phyloP scores from a whole-genome alignment of 2,113 vertebrate genomes.

The Chroicocephalus ridibundus region DNA sequence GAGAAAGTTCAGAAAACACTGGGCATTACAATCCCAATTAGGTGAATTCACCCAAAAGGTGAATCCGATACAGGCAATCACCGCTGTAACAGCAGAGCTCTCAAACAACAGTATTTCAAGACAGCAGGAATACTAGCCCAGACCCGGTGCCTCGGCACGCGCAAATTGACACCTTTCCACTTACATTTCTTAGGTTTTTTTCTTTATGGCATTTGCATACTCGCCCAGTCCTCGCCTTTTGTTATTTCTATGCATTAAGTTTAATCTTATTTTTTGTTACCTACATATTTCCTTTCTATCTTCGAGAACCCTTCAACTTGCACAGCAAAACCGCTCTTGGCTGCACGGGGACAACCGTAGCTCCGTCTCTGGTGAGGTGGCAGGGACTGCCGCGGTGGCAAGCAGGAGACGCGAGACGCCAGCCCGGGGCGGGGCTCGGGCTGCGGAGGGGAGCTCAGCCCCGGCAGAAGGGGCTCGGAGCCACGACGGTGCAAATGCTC shows the following conservation, averaged over 20 bases:
- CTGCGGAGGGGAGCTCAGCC: neutral
- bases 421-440: rapidly evolving
- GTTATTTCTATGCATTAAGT: neutral
- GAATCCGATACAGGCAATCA: neutral
- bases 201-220: neutral
- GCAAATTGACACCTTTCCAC: rapidly evolving
- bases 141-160: neutral
- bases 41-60: neutral
- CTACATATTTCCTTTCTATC: neutral
- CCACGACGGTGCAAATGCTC: rapidly evolving
- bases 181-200: neutral
- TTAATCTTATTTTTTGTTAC: neutral
- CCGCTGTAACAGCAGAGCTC: neutral
- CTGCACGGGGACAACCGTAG: rapidly evolving
- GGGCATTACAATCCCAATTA: neutral
- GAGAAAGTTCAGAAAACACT: no score
- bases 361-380: neutral
- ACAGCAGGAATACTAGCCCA: neutral
- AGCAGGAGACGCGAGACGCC: neutral
- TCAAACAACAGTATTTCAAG: neutral
- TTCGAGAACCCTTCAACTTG: neutral
- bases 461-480: neutral
- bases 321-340: neutral
- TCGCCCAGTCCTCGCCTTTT: neutral
- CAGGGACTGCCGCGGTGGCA: rapidly evolving